Evolutionary conservation across 2,113 vertebrate species (phyloP).

Genomic region (Caracal caracal): DNA sequence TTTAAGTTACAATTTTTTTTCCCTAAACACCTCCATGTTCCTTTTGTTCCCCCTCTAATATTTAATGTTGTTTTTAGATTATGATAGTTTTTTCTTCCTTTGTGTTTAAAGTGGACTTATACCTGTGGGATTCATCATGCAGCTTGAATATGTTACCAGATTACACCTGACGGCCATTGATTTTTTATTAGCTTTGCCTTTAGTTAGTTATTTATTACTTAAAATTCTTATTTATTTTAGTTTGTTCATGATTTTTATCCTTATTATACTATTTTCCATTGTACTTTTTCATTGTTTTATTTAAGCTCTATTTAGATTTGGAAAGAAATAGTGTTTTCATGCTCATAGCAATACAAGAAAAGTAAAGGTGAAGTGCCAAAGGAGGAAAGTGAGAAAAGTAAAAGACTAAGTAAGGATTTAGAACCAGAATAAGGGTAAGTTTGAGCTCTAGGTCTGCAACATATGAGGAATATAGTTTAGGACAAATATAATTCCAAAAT

Average conservation of each 20-base stretch:
- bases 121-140: not conserved
- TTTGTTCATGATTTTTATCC: not conserved
- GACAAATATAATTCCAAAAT: not conserved
- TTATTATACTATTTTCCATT: not conserved
- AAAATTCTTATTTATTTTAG: not conserved
- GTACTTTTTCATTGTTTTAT: not conserved
- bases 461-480: not conserved
- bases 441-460: not conserved
- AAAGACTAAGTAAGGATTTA: not conserved
- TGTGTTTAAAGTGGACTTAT: not conserved
- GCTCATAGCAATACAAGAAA: not conserved
- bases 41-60: not conserved
- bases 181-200: not conserved
- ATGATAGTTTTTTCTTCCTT: not conserved
- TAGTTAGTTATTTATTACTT: not conserved
- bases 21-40: not conserved
- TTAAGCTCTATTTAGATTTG: not conserved
- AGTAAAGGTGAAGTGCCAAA: not conserved
- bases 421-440: not conserved
- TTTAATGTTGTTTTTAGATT: not conserved
- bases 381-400: not conserved
- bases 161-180: not conserved
- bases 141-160: not conserved
- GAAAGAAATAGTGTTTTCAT: not conserved
- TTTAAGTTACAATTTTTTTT: not conserved